Base-by-base conservation (phyloP, 2,888 invertebrate genomes). In the Lochmaea crataegi region DNA sequence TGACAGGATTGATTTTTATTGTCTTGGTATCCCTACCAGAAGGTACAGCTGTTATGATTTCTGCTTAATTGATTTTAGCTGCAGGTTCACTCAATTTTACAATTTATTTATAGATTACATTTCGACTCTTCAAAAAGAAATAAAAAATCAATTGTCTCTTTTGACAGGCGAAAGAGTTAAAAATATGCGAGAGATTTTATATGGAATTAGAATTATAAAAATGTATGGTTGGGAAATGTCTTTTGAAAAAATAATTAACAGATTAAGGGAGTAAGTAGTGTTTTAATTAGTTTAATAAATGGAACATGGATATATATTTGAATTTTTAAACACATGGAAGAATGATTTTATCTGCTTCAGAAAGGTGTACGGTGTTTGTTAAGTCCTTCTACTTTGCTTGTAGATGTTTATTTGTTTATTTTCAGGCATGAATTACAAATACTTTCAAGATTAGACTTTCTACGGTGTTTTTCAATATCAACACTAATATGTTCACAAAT, bases 401-500 rank as follows among this genome's bases (percentile, higher is more conserved):
- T 7, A 9, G 9, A 38, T 38, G 32, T 38, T 38, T 7, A 7
- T 38, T 38, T 38, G 7, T 38, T 38, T 38, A n/a, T 38, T 80
- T 80, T 66, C 64, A 81, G 81, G 53, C 64, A 75, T 71, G 95
- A 96, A 88, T 90, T 95, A n/a, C 88, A 89, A 74, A 89, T 90
- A 68, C 89, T 94, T 69, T 88, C 90, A 77, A 87, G 89, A 70
- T 91, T 92, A 10, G 91, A 93, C 0, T 91, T 91, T 87, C 89
- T 92, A 74, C 89, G 90, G 82, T 92, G 91, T 0, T 90, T 92
- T 79, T 91, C 91, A 6, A 87, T 90, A 45, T 91, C 92, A 0
- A 83, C 90, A 75, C 85, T 91, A 84, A 93, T 96, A 61, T 96
- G 95, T 84, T 94, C 96, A 0, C 94, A 96, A 82, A 92, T 96